These are phyloP conservation scores for Emydoidea blandingii DNA, from an alignment of 2,797 vertebrate species.

Conservation along the genomic window DNA sequence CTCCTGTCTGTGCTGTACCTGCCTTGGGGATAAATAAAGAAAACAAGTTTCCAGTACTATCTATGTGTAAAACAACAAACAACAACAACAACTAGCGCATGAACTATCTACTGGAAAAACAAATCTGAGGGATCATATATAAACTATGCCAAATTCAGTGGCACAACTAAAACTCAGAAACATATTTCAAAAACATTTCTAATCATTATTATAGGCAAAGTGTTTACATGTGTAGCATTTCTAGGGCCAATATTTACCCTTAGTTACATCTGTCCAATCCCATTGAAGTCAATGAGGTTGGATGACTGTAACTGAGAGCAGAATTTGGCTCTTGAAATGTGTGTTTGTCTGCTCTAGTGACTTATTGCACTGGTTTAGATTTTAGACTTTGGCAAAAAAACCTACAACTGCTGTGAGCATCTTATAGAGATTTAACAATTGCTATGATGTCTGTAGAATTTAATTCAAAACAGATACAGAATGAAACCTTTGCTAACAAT, in stretches of 20 bases:
- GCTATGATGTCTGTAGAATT: not conserved
- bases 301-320: not conserved
- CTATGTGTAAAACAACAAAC: not conserved
- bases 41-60: not conserved
- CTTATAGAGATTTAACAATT: not conserved
- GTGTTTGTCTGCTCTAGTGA: not conserved
- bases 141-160: not conserved
- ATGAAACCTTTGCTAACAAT: not conserved
- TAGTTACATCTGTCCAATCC: not conserved
- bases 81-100: not conserved
- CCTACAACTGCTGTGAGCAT: not conserved
- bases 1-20: not conserved
- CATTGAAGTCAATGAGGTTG: not conserved
- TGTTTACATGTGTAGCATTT: not conserved
- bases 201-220: not conserved
- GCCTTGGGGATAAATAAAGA: not conserved
- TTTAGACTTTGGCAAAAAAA: slow-evolving; percentile 6
- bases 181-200: not conserved
- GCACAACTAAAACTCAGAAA: not conserved
- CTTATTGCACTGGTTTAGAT: not conserved
- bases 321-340: not conserved
- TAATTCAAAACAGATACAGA: not conserved
- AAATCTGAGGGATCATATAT: not conserved
- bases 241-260: not conserved
- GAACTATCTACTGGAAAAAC: not conserved